Evolutionary conservation across 2,888 invertebrate genomes (phyloP).

Genomic region (Dinocampus coccinellae): DNA sequence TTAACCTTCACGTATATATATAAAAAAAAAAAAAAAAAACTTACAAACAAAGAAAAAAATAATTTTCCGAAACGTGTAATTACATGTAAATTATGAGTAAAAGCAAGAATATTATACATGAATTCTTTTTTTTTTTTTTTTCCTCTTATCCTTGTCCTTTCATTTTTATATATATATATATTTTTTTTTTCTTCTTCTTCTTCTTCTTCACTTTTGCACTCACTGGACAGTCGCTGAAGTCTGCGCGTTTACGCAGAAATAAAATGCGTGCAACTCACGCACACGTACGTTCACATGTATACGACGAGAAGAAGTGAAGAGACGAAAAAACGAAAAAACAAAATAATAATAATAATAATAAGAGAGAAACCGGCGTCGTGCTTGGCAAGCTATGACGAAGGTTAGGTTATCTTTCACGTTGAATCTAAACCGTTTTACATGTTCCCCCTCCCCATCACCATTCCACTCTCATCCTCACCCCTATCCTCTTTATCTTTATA

Average conservation of each 20-base stretch:
- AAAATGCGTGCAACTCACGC: conserved; percentile 36
- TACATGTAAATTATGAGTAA: background rate
- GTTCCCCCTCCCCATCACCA: too few species aligned
- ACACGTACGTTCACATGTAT: background rate
- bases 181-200: background rate
- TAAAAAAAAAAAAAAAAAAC: too few species aligned
- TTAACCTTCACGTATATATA: background rate
- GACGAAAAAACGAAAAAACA: conserved; percentile 4
- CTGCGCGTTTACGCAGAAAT: conserved; percentile 23
- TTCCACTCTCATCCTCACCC: too few species aligned
- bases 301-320: background rate
- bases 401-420: conserved; percentile 63
- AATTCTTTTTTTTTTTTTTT: background rate
- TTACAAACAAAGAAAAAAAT: too few species aligned
- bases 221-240: background rate
- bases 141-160: background rate
- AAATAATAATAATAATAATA: too few species aligned
- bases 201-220: background rate
- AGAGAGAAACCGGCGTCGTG: conserved; percentile 61
- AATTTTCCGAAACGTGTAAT: background rate
- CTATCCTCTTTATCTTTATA: too few species aligned
- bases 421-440: conserved; percentile 66
- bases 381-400: conserved; percentile 68
- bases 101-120: background rate
- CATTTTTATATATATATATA: background rate